Base-by-base conservation (phyloP, 2,113 vertebrate genomes). In the Neogale vison region DNA sequence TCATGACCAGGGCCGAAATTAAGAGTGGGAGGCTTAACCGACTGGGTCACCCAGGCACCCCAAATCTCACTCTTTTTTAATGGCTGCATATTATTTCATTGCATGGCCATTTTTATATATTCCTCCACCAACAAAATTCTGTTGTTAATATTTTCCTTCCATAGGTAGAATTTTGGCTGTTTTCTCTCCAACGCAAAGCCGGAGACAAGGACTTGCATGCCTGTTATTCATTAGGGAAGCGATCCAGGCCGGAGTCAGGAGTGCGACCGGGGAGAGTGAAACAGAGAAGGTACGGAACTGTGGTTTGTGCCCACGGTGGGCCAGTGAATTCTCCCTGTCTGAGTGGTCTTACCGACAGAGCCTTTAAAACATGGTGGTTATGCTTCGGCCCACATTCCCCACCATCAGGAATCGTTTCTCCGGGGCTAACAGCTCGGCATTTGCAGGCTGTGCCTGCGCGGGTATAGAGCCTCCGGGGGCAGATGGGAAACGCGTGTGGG, bases 391-490 rank as follows among this genome's bases (percentile, higher is more conserved):
- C 39, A 3, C 3, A 0, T 4, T 0, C 5, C 11, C 0, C 0
- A 4, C 5, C 1, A 26, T 7, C 13, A 77, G n/a, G 21, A 59
- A 0, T 1, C 1, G 2, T 4, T 36, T 6, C 34, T 47, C 39
- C 18, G 1, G 1, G 0, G 21, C 0, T 18, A 23, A 24, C 47
- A 12, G 3, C 31, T 3, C 0, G 0, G 8, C 0, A 1, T 20
- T 7, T 0, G 15, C 2, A 9, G n/a, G 21, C 18, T 95, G 81
- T 1, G 3, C 34, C 6, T 9, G 47, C 10, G 12, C 42, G 0
- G 3, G 4, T 7, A 24, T 26, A 4, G 11, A 23, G 29, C 0
- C 0, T n/a, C 1, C 18, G 0, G 1, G 0, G 42, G 20, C 9
- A 23, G 31, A 2, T 4, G 14, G 31, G 24, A 80, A 86, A n/a